Evolutionary conservation across 2,797 vertebrate genomes (phyloP).

Genomic region (Sardinella longiceps): DNA sequence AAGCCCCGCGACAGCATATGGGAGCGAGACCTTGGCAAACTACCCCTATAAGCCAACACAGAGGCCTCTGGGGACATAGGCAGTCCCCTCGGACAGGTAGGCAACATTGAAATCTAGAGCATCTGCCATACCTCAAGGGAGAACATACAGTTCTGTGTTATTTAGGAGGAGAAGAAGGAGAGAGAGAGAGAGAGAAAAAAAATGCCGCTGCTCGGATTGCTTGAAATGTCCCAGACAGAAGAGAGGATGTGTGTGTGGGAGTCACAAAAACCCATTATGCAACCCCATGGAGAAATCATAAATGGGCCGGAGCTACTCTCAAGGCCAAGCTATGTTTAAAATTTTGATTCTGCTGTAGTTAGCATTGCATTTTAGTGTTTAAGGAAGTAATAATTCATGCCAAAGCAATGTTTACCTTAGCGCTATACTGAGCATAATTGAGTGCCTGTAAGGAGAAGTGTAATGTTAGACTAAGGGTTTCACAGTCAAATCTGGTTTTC

Average conservation of each 20-base stretch:
- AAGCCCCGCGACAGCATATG: constrained; percentile 24
- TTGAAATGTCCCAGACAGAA: constrained; percentile 36
- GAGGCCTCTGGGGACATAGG: constrained; percentile 33
- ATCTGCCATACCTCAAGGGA: constrained; percentile 27
- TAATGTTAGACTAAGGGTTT: not conserved
- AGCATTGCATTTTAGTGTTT: not conserved
- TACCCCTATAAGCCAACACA: constrained; percentile 41
- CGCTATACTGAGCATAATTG: not conserved
- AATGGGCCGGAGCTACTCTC: not conserved
- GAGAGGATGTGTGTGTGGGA: constrained; percentile 19
- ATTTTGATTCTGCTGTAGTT: not conserved
- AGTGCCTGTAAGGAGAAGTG: not conserved
- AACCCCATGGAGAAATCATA: constrained; percentile 20
- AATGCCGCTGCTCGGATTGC: constrained; percentile 20
- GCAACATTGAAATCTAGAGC: constrained; percentile 6
- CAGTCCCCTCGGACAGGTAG: constrained; percentile 40
- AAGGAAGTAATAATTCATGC: not conserved
- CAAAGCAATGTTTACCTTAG: not conserved
- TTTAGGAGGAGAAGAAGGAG: constrained; percentile 33
- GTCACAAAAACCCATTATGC: not conserved
- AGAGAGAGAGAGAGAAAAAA: not conserved
- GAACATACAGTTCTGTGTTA: constrained; percentile 32
- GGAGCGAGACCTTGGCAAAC: constrained; percentile 34
- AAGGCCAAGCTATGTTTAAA: not conserved
- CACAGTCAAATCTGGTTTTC: not conserved